Conservation (phyloP, 1,140 invertebrate genomes). For the Leguminivora glycinivorella region DNA sequence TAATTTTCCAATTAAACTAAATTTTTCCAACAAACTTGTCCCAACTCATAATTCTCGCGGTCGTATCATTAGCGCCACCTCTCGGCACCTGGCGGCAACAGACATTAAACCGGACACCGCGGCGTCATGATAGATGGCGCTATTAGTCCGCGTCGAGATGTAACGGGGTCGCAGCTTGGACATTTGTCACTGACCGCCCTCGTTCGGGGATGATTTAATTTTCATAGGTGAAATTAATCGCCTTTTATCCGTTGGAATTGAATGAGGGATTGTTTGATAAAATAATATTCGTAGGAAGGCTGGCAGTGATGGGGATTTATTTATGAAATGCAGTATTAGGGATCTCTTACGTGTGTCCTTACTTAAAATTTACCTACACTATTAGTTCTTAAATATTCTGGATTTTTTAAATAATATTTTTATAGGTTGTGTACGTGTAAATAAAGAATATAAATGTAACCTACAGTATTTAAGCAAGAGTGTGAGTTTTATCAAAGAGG, state of each 20-base stretch:
- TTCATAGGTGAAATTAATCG: conserved; percentile 51
- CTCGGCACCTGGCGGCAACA: conserved; percentile 43
- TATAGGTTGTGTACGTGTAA: no score
- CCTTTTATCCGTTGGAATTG: neutral
- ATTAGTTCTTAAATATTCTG: no score
- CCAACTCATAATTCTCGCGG: neutral
- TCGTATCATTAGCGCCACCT: conserved; percentile 45
- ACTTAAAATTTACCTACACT: no score
- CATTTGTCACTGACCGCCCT: conserved; percentile 44
- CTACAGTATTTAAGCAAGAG: no score
- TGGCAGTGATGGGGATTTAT: neutral
- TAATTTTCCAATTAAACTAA: neutral
- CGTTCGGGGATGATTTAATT: conserved; percentile 69
- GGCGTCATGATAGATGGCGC: conserved; percentile 67
- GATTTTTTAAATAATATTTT: no score
- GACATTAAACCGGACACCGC: conserved; percentile 51
- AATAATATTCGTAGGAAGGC: neutral
- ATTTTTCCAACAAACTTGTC: conserved; percentile 3
- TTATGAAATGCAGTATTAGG: neutral
- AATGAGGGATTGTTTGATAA: conserved; percentile 13
- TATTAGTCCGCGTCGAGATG: conserved; percentile 65
- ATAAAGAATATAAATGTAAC: no score
- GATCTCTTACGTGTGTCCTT: no score
- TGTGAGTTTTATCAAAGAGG: no score
- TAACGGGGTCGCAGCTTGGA: conserved; percentile 51